Percentiles rank a stretch among this genome's conserved stretches.
Conservation (phyloP, 2,113 vertebrate genomes). For the Sinocyclocheilus grahami region DNA sequence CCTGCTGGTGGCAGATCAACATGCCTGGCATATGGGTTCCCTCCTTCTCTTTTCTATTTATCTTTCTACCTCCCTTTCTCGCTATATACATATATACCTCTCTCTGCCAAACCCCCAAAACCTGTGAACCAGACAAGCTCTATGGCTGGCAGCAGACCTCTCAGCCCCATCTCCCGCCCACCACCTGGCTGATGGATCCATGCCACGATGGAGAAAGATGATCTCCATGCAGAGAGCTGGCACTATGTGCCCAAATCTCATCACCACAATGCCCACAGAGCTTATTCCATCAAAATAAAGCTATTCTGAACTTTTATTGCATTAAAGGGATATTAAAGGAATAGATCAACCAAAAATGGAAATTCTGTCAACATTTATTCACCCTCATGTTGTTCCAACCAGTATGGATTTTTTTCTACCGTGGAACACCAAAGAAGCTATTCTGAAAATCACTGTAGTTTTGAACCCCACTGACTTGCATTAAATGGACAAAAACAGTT, state of each 20-base stretch:
- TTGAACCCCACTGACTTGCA: not conserved
- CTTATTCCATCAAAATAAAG: not conserved
- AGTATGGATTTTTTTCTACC: not conserved
- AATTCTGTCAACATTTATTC: not conserved
- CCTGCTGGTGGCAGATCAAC: constrained; percentile 63
- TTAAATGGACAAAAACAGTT: not conserved
- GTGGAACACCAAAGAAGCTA: not conserved
- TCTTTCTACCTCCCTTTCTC: constrained; percentile 18
- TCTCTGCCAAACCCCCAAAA: constrained; percentile 21
- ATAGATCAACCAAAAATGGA: not conserved
- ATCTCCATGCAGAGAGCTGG: constrained; percentile 39
- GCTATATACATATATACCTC: not conserved
- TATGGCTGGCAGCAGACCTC: constrained; percentile 49
- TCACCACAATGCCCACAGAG: not conserved
- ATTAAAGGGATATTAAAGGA: not conserved
- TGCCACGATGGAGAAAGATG: constrained; percentile 46
- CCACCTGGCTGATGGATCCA: constrained; percentile 55
- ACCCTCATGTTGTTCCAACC: not conserved
- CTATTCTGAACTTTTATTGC: not conserved
- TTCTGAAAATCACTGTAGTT: not conserved
- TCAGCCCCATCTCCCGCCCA: constrained; percentile 35
- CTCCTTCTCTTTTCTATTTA: constrained; percentile 58
- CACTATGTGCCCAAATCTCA: constrained; percentile 30
- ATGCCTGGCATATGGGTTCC: constrained; percentile 60
- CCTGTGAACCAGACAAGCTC: constrained; percentile 39